Evolutionary conservation across 2,113 vertebrate species (phyloP), one percentile per base, ranked within the genome.

Genomic region (Psephotus haematonotus): DNA sequence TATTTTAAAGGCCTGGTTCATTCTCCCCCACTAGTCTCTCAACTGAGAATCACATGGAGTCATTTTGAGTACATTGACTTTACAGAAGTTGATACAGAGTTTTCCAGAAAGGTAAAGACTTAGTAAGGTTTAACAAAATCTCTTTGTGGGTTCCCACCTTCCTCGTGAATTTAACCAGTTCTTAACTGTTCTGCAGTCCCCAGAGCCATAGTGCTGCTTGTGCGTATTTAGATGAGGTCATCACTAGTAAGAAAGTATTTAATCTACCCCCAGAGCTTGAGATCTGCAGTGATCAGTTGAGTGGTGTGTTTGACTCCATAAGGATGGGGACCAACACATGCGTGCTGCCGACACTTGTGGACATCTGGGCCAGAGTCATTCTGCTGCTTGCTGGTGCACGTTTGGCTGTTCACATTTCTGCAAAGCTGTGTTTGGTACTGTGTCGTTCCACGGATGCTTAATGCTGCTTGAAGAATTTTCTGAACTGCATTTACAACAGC

Each of bases 281-380:
- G 49, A 53, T 57, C 39, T 68, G 47, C 70, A 88, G 79, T 2
- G 1, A 43, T 37, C 0, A 0, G 33, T 13, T 53, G 0, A 49
- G n/a, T 47, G 46, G 16, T 77, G 39, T 22, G 17, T 35, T 64
- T 22, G 8, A 53, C 33, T 76, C 35, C 23, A n/a, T 4, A 27
- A 16, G 46, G 37, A 63, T 20, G 52, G 64, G 53, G 62, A 55
- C 49, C 29, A 82, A 35, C 0, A 3, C 16, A 22, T 20, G 29
- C 43, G 13, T 24, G 68, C 49, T 83, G 50, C 49, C 37, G 22
- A 20, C 10, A 27, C 62, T 85, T 1, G 0, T 18, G 47, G 63
- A 33, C 27, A 57, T 50, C 16, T 2, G 14, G 63, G 76, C 64
- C 46, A 85, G 52, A 52, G 24, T 88, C 22, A 35, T 57, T 76